Evolutionary conservation across 1,140 invertebrate species (phyloP), one percentile per base, ranked within the genome.

Genomic region (Danaus plexippus): DNA sequence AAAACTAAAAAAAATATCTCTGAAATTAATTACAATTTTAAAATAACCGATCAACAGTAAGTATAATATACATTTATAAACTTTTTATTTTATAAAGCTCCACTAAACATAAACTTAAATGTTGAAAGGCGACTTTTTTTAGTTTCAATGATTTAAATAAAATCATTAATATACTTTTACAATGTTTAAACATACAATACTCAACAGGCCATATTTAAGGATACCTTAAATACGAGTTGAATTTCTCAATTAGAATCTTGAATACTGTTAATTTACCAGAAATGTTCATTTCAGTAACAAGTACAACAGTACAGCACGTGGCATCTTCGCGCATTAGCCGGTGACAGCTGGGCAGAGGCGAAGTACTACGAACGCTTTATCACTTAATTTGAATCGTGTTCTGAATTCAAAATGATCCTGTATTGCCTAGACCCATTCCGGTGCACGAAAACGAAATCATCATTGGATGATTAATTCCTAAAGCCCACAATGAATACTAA

Each of bases 341-440:
- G 64, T 75, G 73, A 75, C 73, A 76, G 71, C 58, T 64, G 71
- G 66, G 66, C 61, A 56, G 68, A 71, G 69, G 63, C 73, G 66
- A 66, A 62, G 63, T 67, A 67, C 67, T 68, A 61, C 60, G 62
- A 75, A 66, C 75, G 72, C 72, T 78, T 80, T 80, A 78, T 80
- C 77, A 80, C 75, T 80, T 78, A 80, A 80, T 80, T 80, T 77
- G 77, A 80, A 80, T 78, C 77, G 77, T 80, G 77, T 72, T 63
- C 66, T 65, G 77, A 78, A 80, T 80, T 71, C 69, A 62, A 64
- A 75, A 69, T 62, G 56, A 32, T 58, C 47, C 47, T 64, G 57
- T 64, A 63, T 67, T 59, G 59, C 60, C 58, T 64, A 57, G 60
- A 72, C 59, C 67, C 63, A 67, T 64, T 72, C 66, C 61, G 61